Conservation (phyloP, 2,797 vertebrate genomes). For the Emys orbicularis region DNA sequence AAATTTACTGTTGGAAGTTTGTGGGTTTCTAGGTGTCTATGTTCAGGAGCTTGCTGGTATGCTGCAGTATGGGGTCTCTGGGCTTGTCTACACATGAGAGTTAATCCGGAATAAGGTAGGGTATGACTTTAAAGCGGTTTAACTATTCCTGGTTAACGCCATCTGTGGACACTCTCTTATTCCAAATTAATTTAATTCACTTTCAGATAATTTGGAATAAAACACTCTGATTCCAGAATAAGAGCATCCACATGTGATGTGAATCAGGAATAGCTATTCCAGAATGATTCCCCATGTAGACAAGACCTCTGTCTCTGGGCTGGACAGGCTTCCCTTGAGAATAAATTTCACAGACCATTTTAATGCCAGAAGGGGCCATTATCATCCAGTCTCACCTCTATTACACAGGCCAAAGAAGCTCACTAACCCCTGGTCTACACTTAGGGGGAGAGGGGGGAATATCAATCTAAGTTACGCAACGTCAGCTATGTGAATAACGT, state of each 20-base stretch:
- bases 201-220: not conserved
- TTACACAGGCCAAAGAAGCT: not conserved
- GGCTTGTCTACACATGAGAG: not conserved
- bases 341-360: not conserved
- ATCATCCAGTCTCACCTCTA: not conserved
- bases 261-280: not conserved
- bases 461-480: too few species aligned
- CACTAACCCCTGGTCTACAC: too few species aligned
- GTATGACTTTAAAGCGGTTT: not conserved
- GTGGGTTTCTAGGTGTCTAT: accelerated
- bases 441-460: too few species aligned
- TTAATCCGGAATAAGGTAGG: not conserved
- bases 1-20: not conserved
- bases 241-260: not conserved
- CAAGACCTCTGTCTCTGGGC: not conserved
- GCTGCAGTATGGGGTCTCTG: not conserved
- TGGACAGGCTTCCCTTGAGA: not conserved
- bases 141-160: not conserved
- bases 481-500: too few species aligned
- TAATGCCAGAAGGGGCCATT: not conserved
- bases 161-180: not conserved
- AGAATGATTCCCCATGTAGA: not conserved
- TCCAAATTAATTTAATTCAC: not conserved
- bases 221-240: not conserved
- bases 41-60: not conserved